Evolutionary conservation across 2,797 vertebrate genomes (phyloP), one percentile per base, ranked within the genome.

Genomic region (Silurus lanzhouensis): DNA sequence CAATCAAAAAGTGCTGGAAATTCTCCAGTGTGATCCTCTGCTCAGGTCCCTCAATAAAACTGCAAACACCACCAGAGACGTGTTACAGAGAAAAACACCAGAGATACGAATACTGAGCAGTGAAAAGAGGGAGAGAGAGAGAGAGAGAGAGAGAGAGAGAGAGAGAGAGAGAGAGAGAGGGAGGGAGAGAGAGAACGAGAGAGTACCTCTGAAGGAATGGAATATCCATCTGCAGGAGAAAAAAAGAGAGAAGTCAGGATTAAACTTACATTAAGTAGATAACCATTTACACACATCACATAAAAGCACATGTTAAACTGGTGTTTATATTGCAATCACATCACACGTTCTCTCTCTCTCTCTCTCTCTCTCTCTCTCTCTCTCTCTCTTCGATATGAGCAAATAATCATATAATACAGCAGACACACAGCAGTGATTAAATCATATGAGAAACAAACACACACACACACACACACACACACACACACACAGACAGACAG

Each of bases 1-100:
- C 96, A 75, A 97, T 89, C 14, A 99, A 93, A 90, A 99, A 99
- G 87, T 91, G 95, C 93, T 98, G 96, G 91, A 99, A 96, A 80
- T 98, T 96, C 81, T 96, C 93, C 64, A 98, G 94, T 0, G 96
- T 95, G 89, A 99, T 94, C 89, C 91, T 96, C 89, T 95, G 95
- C 84, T 99, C 97, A 0, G 96, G 94, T 90, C 95, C 94, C 87
- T 98, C 97, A 78, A 93, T 95, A 82, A 93, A 93, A 91, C 97
- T 98, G 92, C 55, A 78, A 74, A 89, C 13, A 60, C 31, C 25
- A 84, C 79, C 60, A 31, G n/a, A 22, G 38, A 57, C 12, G 4
- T 6, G 14, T 81, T 52, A 88, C 1, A 8, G 25, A 4, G 52
- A 27, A 15, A 5, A 61, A 6, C 17, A 46, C 31, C 31, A 60